A percentile compares a stretch with the other conserved stretches of the same genome.
phyloP scores from a whole-genome alignment of 1,140 invertebrate species.

The Eufriesea mexicana region DNA sequence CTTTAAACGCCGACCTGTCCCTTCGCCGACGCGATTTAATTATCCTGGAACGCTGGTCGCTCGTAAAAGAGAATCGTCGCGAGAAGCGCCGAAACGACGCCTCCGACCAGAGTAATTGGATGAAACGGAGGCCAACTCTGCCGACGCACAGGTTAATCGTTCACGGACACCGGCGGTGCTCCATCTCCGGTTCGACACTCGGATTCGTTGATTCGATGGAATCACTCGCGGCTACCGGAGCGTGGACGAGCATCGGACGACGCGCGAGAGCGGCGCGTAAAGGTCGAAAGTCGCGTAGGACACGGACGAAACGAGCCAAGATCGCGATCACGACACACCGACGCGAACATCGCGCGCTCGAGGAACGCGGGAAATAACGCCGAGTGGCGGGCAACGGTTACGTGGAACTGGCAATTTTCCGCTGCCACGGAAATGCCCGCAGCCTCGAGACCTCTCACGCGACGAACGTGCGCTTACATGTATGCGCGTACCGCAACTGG shows the following conservation, averaged over 20 bases:
- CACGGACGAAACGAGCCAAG: too few relatives aligned
- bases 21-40: slow-evolving; percentile 4
- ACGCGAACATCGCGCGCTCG: too few relatives aligned
- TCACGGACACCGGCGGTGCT: not conserved
- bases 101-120: slow-evolving; percentile 12
- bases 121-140: slow-evolving; percentile 3
- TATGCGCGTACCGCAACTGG: slow-evolving; percentile 64
- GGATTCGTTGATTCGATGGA: not conserved
- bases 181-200: not conserved
- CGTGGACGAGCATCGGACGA: not conserved
- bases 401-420: not conserved
- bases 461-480: slow-evolving; percentile 61
- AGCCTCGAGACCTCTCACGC: slow-evolving; percentile 24
- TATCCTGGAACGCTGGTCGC: slow-evolving; percentile 8
- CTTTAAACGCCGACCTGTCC: not conserved
- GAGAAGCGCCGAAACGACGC: not conserved
- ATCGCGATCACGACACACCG: not conserved
- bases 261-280: not conserved
- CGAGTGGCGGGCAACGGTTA: slow-evolving; percentile 6
- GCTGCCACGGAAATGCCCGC: slow-evolving; percentile 9
- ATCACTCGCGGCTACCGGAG: too few relatives aligned
- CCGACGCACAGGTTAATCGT: slow-evolving; percentile 20
- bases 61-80: not conserved
- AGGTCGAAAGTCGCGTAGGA: not conserved
- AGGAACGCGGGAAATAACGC: not conserved